Conservation (phyloP, 2,888 invertebrate genomes). For the Agrotis segetum region DNA sequence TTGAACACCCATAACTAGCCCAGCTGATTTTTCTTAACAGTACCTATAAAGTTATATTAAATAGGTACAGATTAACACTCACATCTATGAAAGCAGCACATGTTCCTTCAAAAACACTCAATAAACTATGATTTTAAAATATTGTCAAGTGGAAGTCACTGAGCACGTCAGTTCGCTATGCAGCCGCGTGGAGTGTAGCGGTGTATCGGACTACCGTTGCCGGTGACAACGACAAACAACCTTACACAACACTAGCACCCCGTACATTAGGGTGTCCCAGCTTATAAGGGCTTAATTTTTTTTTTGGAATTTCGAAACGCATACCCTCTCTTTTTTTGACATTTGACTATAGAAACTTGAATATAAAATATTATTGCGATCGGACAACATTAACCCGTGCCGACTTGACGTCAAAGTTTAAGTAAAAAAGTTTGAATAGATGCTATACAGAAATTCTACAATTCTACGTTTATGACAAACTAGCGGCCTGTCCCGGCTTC, state of each 20-base stretch:
- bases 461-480: too few relatives aligned
- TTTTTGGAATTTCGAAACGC: too few relatives aligned
- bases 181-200: conserved; percentile 82
- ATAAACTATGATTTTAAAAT: conserved; percentile 67
- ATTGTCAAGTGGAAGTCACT: conserved; percentile 79
- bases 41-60: conserved; percentile 21
- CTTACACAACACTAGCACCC: conserved; percentile 82
- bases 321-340: too few relatives aligned
- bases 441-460: too few relatives aligned
- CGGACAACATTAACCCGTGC: too few relatives aligned
- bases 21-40: conserved; percentile 36
- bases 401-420: too few relatives aligned
- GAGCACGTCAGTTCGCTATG: conserved; percentile 78
- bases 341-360: too few relatives aligned
- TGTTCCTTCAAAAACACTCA: conserved; percentile 39
- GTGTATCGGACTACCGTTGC: conserved; percentile 88
- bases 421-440: too few relatives aligned
- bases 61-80: conserved; percentile 35
- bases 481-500: too few relatives aligned
- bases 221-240: conserved; percentile 88
- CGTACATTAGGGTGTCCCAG: too few relatives aligned
- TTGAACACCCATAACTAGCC: conserved; percentile 31
- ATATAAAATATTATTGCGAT: too few relatives aligned
- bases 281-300: too few relatives aligned
- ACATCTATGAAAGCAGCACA: conserved; percentile 47